Percentiles rank a stretch among this genome's conserved stretches.
These are phyloP conservation scores for Microctenopoma lineatum DNA, from an alignment of 2,797 vertebrate genomes.

Conservation along the genomic window DNA sequence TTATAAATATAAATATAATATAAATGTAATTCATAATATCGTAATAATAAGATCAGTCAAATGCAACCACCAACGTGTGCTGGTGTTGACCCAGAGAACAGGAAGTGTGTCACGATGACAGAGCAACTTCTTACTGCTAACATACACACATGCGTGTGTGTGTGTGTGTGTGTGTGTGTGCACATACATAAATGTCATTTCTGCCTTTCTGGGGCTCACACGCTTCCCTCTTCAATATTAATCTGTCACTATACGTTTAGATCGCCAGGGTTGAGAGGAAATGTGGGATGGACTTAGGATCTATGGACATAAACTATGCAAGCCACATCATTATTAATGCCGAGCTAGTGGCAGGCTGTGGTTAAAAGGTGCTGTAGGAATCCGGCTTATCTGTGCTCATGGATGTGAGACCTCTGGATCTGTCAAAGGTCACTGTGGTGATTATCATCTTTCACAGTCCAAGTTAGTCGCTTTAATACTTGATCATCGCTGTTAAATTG, in stretches of 20 bases:
- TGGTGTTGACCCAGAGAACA: background rate
- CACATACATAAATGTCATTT: constrained; percentile 10
- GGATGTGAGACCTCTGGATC: background rate
- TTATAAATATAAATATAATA: too few relatives aligned
- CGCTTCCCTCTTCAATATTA: background rate
- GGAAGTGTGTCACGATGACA: constrained; percentile 23
- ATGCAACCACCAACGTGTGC: background rate
- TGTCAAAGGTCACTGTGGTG: background rate
- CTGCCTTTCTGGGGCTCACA: constrained; percentile 1
- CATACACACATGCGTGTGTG: constrained; percentile 5
- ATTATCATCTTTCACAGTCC: constrained; percentile 1
- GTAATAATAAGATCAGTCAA: constrained; percentile 1
- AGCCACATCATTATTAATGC: constrained; percentile 20
- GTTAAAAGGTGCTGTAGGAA: constrained; percentile 17
- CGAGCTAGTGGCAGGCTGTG: background rate
- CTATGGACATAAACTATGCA: constrained; percentile 27
- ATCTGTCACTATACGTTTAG: constrained; percentile 29
- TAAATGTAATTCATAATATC: background rate
- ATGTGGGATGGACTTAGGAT: constrained; percentile 30
- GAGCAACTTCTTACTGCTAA: background rate
- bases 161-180: too few relatives aligned
- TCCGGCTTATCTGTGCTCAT: constrained; percentile 23
- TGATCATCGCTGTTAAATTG: constrained; percentile 25
- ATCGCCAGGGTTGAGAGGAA: constrained; percentile 3
- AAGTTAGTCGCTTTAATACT: background rate